phyloP scores from a whole-genome alignment of 2,797 vertebrate species.

The Peromyscus attwateri region DNA sequence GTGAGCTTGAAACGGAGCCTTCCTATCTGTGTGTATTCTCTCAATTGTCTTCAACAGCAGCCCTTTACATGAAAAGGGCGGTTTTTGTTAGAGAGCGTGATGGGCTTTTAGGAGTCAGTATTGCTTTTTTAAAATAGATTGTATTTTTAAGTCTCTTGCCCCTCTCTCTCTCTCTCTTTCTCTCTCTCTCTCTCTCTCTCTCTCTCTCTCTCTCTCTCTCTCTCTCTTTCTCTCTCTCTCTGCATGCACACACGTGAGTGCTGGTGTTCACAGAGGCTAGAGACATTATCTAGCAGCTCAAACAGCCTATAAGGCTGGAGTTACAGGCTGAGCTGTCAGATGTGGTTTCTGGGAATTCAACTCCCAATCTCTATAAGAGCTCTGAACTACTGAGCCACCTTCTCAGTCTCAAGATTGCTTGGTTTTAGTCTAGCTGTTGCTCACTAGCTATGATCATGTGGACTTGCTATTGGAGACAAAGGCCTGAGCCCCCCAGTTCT shows the following conservation, averaged over 20 bases:
- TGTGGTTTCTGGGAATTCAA: neutral
- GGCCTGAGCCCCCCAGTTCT: neutral
- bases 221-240: accelerated
- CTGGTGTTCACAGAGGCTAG: neutral
- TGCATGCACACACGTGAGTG: neutral
- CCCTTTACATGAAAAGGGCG: neutral
- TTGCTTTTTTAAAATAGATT: neutral
- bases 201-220: neutral
- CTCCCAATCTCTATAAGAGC: neutral
- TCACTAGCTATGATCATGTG: neutral
- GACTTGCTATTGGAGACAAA: neutral
- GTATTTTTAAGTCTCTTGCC: neutral
- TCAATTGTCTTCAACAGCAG: neutral
- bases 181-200: neutral
- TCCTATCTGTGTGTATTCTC: neutral
- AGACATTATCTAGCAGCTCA: neutral
- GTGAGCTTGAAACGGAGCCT: neutral
- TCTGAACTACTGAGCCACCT: neutral
- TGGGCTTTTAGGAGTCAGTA: neutral
- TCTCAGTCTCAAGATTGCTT: neutral
- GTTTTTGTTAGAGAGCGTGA: neutral
- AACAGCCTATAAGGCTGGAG: neutral
- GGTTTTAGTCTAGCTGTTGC: neutral
- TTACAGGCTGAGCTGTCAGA: neutral
- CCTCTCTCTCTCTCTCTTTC: neutral